phyloP scores from a whole-genome alignment of 2,797 vertebrate species.

The Prionace glauca region DNA sequence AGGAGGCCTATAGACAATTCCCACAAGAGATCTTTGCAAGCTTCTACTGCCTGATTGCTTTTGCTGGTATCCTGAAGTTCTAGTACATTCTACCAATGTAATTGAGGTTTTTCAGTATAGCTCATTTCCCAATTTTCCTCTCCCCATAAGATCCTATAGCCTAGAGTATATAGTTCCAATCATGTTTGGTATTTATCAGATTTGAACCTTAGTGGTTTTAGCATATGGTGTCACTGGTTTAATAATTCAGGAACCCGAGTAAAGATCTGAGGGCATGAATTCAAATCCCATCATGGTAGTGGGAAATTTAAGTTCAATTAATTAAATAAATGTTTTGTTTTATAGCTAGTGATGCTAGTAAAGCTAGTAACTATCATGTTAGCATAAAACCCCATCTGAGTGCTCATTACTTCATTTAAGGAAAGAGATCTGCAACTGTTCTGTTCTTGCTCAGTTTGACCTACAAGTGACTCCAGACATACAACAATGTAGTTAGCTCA shows the following conservation, averaged over 20 bases:
- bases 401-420: not conserved
- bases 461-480: not conserved
- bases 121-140: not conserved
- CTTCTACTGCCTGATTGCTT: not conserved
- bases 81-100: not conserved
- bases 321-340: not conserved
- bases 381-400: not conserved
- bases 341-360: not conserved
- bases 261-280: not conserved
- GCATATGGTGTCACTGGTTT: not conserved
- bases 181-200: not conserved
- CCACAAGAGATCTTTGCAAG: not conserved
- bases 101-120: not conserved
- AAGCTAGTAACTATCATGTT: not conserved
- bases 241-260: not conserved
- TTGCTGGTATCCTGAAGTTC: not conserved
- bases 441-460: too few species aligned
- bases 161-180: not conserved
- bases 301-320: not conserved
- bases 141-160: not conserved
- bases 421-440: not conserved
- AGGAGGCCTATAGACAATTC: not conserved
- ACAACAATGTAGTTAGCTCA: not conserved
- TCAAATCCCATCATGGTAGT: not conserved
- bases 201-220: not conserved